Base-by-base conservation (phyloP, 1,140 invertebrate species). In the Fopius arisanus region DNA sequence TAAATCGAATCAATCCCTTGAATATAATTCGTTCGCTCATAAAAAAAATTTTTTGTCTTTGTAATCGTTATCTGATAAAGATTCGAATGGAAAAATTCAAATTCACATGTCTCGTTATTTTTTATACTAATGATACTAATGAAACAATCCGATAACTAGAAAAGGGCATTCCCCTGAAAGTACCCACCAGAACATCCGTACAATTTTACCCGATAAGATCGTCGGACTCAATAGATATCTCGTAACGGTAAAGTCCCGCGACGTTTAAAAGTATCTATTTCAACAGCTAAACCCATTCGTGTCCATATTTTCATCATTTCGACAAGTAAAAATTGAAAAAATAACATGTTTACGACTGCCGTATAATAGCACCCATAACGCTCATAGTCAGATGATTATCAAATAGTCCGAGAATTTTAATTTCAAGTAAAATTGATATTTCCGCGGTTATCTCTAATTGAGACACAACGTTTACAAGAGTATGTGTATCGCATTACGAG, bases 381-480 rank as follows among this genome's bases (percentile, higher is more conserved):
- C 19, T 1, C 9, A 26, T 5, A 26, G 21, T 21, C 12, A 26
- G 54, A 59, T 59, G 28, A 54, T 69, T 51, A 69, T 69, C 43
- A 51, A 28, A 41, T 48, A 43, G 41, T 26, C n/a, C 9, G 66
- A 48, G 23, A 69, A 48, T 54, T 29, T 69, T 48, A 69, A 69
- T 69, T 12, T n/a, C 23, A 48, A 69, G 54, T 16, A 69, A 48
- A 48, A 69, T 51, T 51, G 43, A 31, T 69, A 59, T 59, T 59
- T 59, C 54, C 19, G n/a, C 54, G 54, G 54, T 28, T 59, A 59
- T 59, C 54, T 59, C 54, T 48, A 69, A 67, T 67, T 67, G 66
- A 67, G 66, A 67, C 66, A 67, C 66, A 67, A 41, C 31, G 41
- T 67, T 43, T 67, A 67, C 37, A 40, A 40, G 33, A 40, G 66